These are phyloP conservation scores for Corvus hawaiiensis DNA, from an alignment of 2,113 vertebrate genomes.

Conservation along the genomic window DNA sequence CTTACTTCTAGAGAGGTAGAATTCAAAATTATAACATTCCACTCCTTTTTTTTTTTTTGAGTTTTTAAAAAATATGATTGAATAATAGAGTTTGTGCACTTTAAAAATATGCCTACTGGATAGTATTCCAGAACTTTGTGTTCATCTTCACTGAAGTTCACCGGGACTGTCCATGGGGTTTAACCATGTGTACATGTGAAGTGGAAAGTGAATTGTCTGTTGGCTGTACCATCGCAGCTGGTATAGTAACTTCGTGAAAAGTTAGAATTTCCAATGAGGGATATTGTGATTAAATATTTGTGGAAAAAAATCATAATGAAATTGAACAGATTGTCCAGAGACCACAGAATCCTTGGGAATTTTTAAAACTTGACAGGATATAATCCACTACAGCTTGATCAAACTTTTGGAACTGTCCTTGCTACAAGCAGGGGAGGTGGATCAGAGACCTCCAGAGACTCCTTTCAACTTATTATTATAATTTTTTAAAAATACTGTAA, in stretches of 20 bases:
- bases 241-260: background rate
- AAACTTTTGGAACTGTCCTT: background rate
- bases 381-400: background rate
- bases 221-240: background rate
- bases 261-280: background rate
- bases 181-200: background rate
- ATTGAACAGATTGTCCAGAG: background rate
- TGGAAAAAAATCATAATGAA: background rate
- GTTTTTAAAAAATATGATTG: background rate
- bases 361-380: background rate
- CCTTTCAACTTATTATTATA: background rate
- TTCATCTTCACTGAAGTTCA: background rate
- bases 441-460: background rate
- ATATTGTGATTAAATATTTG: background rate
- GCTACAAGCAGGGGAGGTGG: background rate
- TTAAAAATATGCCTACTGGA: background rate
- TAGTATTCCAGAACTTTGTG: background rate
- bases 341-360: background rate
- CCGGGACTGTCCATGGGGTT: background rate
- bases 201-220: background rate
- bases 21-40: background rate
- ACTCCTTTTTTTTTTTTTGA: background rate
- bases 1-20: background rate
- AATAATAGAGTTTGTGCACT: background rate
- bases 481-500: background rate